These are phyloP conservation scores for Umimayanthus chanpuru DNA, from an alignment of 92 coral and sea anemone species.

Conservation along the genomic window DNA sequence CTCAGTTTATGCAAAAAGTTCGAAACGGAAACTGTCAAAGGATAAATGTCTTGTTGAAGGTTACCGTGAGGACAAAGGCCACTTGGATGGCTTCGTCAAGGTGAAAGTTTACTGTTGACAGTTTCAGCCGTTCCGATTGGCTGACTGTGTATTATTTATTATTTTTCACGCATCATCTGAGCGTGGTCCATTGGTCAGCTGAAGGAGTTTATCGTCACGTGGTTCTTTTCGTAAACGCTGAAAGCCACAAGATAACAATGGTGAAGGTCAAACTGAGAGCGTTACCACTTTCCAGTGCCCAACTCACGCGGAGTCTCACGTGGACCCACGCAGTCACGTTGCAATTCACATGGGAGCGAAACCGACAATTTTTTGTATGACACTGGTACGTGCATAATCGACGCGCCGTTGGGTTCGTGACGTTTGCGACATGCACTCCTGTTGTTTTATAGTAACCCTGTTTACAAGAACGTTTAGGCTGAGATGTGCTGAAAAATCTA, in stretches of 20 bases:
- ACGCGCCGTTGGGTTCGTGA: too few relatives aligned
- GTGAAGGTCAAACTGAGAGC: not conserved
- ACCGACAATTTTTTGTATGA: too few relatives aligned
- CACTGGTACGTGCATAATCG: too few relatives aligned
- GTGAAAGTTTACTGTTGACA: conserved; percentile 41
- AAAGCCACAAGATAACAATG: not conserved
- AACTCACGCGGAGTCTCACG: conserved; percentile 38
- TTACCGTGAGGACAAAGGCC: conserved; percentile 46
- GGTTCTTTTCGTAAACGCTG: not conserved
- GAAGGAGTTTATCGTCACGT: not conserved
- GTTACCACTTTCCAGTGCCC: conserved; percentile 1
- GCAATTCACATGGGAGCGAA: not conserved
- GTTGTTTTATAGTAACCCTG: too few relatives aligned
- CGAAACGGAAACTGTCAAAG: not conserved
- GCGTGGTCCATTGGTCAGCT: conserved; percentile 16
- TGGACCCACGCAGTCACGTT: conserved; percentile 8
- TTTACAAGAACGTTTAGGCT: too few relatives aligned
- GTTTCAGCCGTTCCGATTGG: conserved; percentile 10
- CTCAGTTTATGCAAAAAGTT: not conserved
- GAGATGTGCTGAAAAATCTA: too few relatives aligned
- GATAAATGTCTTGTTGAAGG: conserved; percentile 25
- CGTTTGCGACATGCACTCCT: too few relatives aligned
- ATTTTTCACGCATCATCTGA: not conserved
- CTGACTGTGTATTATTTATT: conserved; percentile 8
- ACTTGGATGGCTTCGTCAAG: conserved; percentile 23